phyloP scores from a whole-genome alignment of 2,888 invertebrate genomes.

The Trachelus tabidus region DNA sequence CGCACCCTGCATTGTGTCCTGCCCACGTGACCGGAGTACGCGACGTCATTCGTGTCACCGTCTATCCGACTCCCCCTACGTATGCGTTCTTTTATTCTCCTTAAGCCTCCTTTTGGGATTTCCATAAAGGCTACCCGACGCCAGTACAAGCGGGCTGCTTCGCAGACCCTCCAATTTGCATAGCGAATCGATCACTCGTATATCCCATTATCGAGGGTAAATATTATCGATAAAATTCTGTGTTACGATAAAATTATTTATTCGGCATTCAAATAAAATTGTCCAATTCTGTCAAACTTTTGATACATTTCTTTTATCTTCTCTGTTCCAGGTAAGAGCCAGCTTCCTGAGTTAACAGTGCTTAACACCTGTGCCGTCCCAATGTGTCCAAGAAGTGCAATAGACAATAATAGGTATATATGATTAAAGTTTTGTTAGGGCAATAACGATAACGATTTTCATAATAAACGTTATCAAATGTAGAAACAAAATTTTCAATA shows the following conservation, averaged over 20 bases:
- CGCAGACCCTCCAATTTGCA: slow-evolving; percentile 7
- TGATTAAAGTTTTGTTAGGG: background rate
- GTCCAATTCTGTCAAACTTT: background rate
- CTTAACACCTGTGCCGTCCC: background rate
- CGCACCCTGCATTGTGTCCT: slow-evolving; percentile 64
- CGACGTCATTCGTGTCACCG: slow-evolving; percentile 58
- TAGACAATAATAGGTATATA: background rate
- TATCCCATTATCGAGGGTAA: background rate
- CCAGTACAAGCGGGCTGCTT: background rate
- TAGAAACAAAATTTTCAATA: background rate
- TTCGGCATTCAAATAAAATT: background rate
- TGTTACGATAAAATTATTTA: background rate
- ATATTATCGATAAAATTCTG: background rate
- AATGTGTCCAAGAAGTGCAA: background rate
- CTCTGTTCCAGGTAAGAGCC: slow-evolving; percentile 46
- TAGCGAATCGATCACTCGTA: slow-evolving; percentile 3
- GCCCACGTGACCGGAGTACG: slow-evolving; percentile 59
- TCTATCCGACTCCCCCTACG: background rate
- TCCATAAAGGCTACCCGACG: background rate
- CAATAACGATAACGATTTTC: background rate
- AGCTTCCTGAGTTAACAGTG: background rate
- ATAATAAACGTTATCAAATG: background rate
- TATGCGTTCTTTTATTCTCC: background rate
- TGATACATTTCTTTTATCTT: background rate
- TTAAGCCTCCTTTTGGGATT: background rate